These are phyloP conservation scores for Ifrita kowaldi DNA, from an alignment of 2,113 vertebrate species.

Conservation along the genomic window DNA sequence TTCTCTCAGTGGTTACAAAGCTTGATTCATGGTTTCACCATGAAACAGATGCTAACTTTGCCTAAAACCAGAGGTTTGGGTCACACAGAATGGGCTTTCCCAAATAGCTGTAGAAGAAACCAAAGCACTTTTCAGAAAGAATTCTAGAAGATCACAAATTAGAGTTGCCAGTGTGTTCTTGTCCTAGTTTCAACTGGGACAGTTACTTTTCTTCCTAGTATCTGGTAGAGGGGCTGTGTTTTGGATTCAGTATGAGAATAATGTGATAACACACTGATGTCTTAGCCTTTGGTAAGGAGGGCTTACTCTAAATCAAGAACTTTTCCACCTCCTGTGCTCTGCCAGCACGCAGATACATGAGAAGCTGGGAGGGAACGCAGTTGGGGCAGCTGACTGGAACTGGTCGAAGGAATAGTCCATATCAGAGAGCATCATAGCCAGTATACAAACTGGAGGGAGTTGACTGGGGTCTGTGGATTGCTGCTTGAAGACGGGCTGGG, in stretches of 20 bases:
- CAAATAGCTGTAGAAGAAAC: not conserved
- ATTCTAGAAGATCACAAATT: not conserved
- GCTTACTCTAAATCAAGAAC: not conserved
- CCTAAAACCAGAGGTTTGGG: not conserved
- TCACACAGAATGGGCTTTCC: not conserved
- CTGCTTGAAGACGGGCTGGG: not conserved
- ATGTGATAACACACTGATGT: not conserved
- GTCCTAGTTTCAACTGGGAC: not conserved
- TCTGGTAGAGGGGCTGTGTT: not conserved
- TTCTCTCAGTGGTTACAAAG: not conserved
- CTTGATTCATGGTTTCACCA: not conserved
- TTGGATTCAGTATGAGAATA: not conserved
- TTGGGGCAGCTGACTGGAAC: not conserved
- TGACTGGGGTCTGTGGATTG: not conserved
- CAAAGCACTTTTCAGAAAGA: not conserved
- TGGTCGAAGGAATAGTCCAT: not conserved
- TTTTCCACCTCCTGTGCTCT: not conserved
- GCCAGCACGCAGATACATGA: not conserved
- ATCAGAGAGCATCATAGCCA: rapidly evolving
- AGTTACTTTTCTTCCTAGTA: not conserved
- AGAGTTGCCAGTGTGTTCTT: not conserved
- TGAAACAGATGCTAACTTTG: not conserved
- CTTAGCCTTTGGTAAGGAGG: not conserved
- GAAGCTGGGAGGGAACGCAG: not conserved
- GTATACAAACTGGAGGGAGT: not conserved